A percentile compares a stretch with the other conserved stretches of the same genome.
phyloP scores from a whole-genome alignment of 2,797 vertebrate genomes.

The Leptoclinus maculatus region DNA sequence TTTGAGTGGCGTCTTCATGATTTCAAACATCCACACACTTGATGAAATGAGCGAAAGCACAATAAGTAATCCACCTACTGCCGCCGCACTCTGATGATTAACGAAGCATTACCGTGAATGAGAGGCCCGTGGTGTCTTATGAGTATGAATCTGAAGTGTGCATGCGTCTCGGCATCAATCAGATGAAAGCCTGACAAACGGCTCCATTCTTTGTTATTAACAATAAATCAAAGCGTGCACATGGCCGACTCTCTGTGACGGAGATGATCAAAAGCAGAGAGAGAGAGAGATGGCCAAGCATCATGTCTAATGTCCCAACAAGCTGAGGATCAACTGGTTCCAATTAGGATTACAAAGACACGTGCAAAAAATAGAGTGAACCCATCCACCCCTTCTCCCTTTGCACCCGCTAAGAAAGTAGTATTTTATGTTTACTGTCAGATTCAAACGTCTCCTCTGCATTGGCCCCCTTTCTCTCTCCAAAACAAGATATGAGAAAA shows the following conservation, averaged over 20 bases:
- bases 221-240: slow-evolving; percentile 70
- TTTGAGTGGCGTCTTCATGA: slow-evolving; percentile 41
- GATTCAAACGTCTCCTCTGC: slow-evolving; percentile 1
- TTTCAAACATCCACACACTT: slow-evolving; percentile 10
- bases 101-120: slow-evolving; percentile 48
- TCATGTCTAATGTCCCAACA: slow-evolving; percentile 69
- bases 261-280: slow-evolving; percentile 72
- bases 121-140: slow-evolving; percentile 40
- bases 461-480: slow-evolving; percentile 8
- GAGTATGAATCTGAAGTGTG: slow-evolving; percentile 58
- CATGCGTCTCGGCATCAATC: slow-evolving; percentile 61
- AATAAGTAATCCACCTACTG: slow-evolving; percentile 32
- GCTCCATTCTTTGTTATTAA: slow-evolving; percentile 66
- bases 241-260: slow-evolving; percentile 59
- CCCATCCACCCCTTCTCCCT: slow-evolving; percentile 56
- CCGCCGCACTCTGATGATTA: slow-evolving; percentile 61
- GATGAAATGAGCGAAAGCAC: slow-evolving; percentile 41
- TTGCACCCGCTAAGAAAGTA: slow-evolving; percentile 4
- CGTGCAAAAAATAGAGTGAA: slow-evolving; percentile 62
- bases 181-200: slow-evolving; percentile 67
- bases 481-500: slow-evolving; percentile 26
- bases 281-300: slow-evolving; percentile 69
- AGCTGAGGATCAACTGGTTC: slow-evolving; percentile 72
- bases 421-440: slow-evolving; percentile 28
- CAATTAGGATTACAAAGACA: slow-evolving; percentile 74